These are phyloP conservation scores for Amblyopsis rosae DNA, from an alignment of 2,113 vertebrate genomes.

Conservation along the genomic window DNA sequence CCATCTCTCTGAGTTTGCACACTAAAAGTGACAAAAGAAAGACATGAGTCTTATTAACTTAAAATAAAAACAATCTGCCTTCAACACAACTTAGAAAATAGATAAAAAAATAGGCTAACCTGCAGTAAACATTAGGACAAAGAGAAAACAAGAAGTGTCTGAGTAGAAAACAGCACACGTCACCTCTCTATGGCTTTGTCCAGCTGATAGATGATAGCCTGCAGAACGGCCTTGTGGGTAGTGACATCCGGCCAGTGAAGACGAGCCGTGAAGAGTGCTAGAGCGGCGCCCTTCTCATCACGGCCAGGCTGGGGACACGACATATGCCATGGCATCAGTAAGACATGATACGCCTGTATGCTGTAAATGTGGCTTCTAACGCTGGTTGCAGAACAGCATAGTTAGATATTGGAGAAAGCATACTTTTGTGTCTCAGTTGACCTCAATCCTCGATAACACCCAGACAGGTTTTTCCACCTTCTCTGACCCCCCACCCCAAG, in stretches of 20 bases:
- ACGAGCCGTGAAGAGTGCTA: slow-evolving; percentile 80
- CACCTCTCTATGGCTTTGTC: slow-evolving; percentile 83
- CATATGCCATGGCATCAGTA: slow-evolving; percentile 9
- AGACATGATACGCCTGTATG: neutral
- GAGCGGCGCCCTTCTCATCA: slow-evolving; percentile 79
- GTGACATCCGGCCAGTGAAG: slow-evolving; percentile 77
- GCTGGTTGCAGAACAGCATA: no score
- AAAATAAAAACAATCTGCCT: neutral
- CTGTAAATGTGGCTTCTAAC: no score
- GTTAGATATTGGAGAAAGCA: no score
- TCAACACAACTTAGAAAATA: neutral
- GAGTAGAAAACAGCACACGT: neutral
- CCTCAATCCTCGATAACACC: no score
- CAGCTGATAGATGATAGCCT: slow-evolving; percentile 83
- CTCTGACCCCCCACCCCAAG: no score
- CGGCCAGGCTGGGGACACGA: slow-evolving; percentile 72
- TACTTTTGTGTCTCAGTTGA: no score
- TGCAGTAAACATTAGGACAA: neutral
- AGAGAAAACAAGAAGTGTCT: neutral
- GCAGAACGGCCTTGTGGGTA: slow-evolving; percentile 80
- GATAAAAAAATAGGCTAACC: no score
- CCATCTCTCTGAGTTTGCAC: slow-evolving; percentile 79
- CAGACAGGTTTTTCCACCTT: no score
- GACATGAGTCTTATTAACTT: no score
- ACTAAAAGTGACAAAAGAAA: slow-evolving; percentile 46